Conservation (phyloP, 2,888 invertebrate genomes). For the Ennomos fuscantarius region DNA sequence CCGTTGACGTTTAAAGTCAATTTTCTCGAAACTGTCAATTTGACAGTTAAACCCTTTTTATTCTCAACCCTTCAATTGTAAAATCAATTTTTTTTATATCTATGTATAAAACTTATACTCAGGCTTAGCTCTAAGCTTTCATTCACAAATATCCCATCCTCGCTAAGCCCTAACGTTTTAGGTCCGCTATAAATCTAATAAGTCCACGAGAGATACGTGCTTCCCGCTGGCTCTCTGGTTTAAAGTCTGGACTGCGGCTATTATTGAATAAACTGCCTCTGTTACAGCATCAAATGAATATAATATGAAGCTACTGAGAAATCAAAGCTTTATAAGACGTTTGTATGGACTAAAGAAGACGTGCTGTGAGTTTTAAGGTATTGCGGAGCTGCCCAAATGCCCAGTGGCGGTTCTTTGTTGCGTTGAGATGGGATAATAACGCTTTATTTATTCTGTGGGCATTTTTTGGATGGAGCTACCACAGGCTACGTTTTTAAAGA, state of each 20-base stretch:
- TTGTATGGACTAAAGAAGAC: conserved; percentile 30
- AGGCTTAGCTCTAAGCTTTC: neutral
- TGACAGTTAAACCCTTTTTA: too few species aligned
- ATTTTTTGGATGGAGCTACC: too few species aligned
- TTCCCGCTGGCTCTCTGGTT: conserved; percentile 21
- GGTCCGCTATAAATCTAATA: conserved; percentile 26
- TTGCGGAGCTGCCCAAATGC: conserved; percentile 16
- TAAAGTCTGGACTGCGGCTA: conserved; percentile 15
- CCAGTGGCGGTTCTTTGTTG: conserved; percentile 8
- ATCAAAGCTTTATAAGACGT: conserved; percentile 35
- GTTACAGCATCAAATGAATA: conserved; percentile 43
- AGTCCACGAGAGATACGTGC: conserved; percentile 27
- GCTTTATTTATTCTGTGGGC: too few species aligned
- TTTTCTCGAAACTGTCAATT: too few species aligned
- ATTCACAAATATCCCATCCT: neutral
- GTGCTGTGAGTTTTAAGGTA: conserved; percentile 42
- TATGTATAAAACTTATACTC: too few species aligned
- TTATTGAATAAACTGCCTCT: conserved; percentile 13
- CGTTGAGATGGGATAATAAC: neutral
- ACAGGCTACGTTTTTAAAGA: too few species aligned
- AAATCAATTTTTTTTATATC: too few species aligned
- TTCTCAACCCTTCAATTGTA: too few species aligned
- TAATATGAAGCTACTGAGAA: conserved; percentile 44
- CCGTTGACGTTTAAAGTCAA: too few species aligned
- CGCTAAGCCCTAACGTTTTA: conserved; percentile 2